A percentile compares a stretch with the other conserved stretches of the same genome.
Evolutionary conservation across 2,888 invertebrate species (phyloP).

Genomic region (Xanthia icteritia): DNA sequence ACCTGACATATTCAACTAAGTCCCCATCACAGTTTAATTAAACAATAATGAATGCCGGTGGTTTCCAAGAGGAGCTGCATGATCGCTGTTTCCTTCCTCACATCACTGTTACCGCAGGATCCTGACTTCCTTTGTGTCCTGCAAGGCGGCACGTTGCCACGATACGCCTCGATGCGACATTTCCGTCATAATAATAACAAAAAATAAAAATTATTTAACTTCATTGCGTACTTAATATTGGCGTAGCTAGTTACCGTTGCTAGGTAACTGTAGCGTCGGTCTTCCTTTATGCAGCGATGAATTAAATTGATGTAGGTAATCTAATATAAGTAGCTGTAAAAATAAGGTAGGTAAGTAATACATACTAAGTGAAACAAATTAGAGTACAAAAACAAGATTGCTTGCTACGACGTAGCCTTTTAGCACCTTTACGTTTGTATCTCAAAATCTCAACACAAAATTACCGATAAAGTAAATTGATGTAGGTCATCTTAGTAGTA

Average conservation of each 20-base stretch:
- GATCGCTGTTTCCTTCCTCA: background rate
- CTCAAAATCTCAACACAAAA: background rate
- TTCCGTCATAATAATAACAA: slow-evolving; percentile 79
- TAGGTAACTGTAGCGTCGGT: slow-evolving; percentile 69
- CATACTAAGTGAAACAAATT: background rate
- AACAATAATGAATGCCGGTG: slow-evolving; percentile 1
- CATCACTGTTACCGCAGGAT: slow-evolving; percentile 59
- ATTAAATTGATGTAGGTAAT: background rate
- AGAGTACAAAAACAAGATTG: background rate
- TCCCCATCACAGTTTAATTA: slow-evolving; percentile 30
- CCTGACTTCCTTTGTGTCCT: slow-evolving; percentile 68
- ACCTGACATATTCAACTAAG: slow-evolving; percentile 60
- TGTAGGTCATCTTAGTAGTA: background rate
- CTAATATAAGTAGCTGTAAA: background rate
- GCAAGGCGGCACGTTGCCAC: slow-evolving; percentile 79
- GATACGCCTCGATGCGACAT: slow-evolving; percentile 86
- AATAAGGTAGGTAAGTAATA: background rate
- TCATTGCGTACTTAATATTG: slow-evolving; percentile 68
- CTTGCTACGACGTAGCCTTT: slow-evolving; percentile 25
- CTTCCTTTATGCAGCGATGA: background rate
- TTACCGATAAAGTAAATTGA: background rate
- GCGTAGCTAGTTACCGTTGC: slow-evolving; percentile 74
- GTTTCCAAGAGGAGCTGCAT: slow-evolving; percentile 19
- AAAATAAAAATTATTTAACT: slow-evolving; percentile 74
- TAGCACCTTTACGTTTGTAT: slow-evolving; percentile 14